A percentile compares a stretch with the other conserved stretches of the same genome.
phyloP scores from a whole-genome alignment of 2,797 vertebrate genomes.

The Tapirus indicus region DNA sequence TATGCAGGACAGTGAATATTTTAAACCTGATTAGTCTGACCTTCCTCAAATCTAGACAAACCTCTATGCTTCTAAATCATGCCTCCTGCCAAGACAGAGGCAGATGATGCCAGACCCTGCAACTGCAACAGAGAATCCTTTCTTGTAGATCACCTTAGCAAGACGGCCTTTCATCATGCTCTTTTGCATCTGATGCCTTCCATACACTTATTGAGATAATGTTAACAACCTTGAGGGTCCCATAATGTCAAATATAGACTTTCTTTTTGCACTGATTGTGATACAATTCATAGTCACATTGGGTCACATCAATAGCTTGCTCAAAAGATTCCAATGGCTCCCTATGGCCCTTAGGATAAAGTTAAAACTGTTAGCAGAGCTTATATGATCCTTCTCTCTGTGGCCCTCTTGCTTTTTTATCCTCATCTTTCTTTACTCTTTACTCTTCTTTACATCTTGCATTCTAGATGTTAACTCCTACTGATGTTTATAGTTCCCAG shows the following conservation, averaged over 20 bases:
- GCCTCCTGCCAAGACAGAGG: neutral
- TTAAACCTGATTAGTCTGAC: neutral
- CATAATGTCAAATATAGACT: neutral
- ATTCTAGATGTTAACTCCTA: neutral
- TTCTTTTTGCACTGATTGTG: neutral
- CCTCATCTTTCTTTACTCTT: neutral
- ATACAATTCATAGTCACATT: neutral
- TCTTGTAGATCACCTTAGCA: neutral
- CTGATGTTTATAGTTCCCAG: neutral
- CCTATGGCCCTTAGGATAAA: neutral
- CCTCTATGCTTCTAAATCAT: neutral
- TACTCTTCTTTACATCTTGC: neutral
- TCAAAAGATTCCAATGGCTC: neutral
- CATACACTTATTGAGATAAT: constrained; percentile 50
- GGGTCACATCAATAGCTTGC: neutral
- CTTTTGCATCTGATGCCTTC: constrained; percentile 14
- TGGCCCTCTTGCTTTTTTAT: neutral
- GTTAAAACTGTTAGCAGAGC: neutral
- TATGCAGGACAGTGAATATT: neutral
- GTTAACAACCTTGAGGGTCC: neutral
- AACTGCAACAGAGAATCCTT: neutral
- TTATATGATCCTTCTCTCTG: neutral
- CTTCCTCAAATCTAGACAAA: constrained; percentile 17
- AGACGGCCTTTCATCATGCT: neutral
- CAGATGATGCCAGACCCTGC: neutral